Evolutionary conservation across 2,113 vertebrate species (phyloP), one percentile per base, ranked within the genome.

Genomic region (Alosa alosa): DNA sequence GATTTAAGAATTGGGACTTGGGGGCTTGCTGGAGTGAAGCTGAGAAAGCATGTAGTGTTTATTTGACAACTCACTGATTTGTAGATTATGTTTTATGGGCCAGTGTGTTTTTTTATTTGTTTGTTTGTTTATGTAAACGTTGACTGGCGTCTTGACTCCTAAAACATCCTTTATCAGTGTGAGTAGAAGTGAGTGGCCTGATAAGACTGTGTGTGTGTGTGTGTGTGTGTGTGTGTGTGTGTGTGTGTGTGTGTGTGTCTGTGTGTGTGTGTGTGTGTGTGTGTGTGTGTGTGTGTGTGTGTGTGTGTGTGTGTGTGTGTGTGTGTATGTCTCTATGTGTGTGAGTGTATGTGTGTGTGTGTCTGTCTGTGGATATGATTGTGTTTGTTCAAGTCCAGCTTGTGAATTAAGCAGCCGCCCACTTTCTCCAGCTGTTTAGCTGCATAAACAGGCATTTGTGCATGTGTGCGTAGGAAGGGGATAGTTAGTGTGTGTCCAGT

Each of bases 231-330:
- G 68, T 64, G 22, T 75, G 68, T 75, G 68, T 75, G 68, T 75
- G 11, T 75, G 31, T 64, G 0, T 64, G 57, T 64, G 18, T 64
- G 57, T 64, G 57, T 64, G 57, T 64, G 18, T n/a, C 22, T 64
- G 57, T 64, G 57, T n/a, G 57, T 64, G 57, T 64, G 57, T 64
- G 57, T 64, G 57, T 64, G 57, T 64, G 57, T 64, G 31, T 31
- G 31, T 0, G 64, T 11, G 7, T 25, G 60, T 64, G n/a, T n/a
- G 60, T 25, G 25, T 31, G 25, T 31, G 36, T 39, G n/a, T n/a
- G 60, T 25, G 60, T 25, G 25, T 31, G 25, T 31, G 36, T 39
- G n/a, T n/a, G 60, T 25, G 64, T 31, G 64, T 31, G 36, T 39
- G 72, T 75, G 72, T 75, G 8, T 36, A 31, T 68, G 22, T 75